phyloP scores from a whole-genome alignment of 2,113 vertebrate genomes.

The Calonectris borealis region DNA sequence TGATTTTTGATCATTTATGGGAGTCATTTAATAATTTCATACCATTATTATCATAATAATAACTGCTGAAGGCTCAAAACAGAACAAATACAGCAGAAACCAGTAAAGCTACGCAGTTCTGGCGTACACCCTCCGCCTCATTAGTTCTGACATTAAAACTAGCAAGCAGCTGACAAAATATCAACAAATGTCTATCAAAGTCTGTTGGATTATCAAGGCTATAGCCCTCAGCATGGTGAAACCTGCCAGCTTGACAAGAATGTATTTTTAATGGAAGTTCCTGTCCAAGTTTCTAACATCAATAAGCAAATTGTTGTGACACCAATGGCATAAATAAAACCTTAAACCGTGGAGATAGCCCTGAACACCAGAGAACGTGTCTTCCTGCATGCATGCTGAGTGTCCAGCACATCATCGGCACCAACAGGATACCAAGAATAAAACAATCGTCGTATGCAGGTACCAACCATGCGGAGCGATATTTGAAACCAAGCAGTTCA shows the following conservation, averaged over 20 bases:
- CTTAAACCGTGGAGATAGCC: neutral
- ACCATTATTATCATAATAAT: neutral
- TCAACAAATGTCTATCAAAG: neutral
- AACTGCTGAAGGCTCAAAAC: neutral
- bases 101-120: neutral
- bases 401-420: neutral
- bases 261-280: neutral
- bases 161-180: neutral
- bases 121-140: neutral
- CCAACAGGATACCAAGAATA: neutral
- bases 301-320: neutral
- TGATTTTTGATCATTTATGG: neutral
- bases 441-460: fast-evolving
- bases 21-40: neutral
- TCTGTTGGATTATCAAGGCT: neutral
- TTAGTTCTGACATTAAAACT: neutral
- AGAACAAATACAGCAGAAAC: neutral
- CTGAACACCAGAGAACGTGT: neutral
- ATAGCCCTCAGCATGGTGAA: neutral
- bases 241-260: neutral
- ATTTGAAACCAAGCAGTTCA: neutral
- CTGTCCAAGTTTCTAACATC: neutral
- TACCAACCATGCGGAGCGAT: neutral
- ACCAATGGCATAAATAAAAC: neutral
- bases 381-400: neutral